These are phyloP conservation scores for Eleutherodactylus coqui DNA, from an alignment of 2,797 vertebrate genomes.

Conservation along the genomic window DNA sequence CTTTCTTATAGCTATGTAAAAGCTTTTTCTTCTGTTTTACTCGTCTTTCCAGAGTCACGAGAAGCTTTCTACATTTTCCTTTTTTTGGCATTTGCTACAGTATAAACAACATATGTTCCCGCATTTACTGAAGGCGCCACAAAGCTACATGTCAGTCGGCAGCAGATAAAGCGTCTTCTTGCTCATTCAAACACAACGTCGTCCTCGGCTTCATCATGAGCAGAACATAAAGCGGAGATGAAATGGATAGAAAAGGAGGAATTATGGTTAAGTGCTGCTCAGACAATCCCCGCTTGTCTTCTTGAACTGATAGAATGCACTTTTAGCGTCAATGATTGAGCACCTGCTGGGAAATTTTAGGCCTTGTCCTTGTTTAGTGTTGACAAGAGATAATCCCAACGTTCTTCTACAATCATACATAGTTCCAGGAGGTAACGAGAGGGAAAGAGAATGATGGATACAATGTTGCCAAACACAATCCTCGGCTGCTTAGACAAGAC, in stretches of 20 bases:
- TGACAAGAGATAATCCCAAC: slow-evolving; percentile 38
- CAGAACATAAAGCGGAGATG: slow-evolving; percentile 17
- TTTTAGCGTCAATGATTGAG: slow-evolving; percentile 26
- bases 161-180: background rate
- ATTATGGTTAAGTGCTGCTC: slow-evolving; percentile 40
- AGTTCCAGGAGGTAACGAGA: slow-evolving; percentile 21
- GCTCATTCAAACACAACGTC: background rate
- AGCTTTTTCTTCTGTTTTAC: background rate
- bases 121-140: background rate
- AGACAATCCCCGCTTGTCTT: slow-evolving; percentile 47
- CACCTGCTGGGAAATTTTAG: slow-evolving; percentile 16
- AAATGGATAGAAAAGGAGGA: slow-evolving; percentile 43
- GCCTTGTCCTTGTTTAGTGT: slow-evolving; percentile 14
- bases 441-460: slow-evolving; percentile 23
- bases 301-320: slow-evolving; percentile 34
- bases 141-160: background rate
- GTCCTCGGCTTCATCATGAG: slow-evolving; percentile 24
- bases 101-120: background rate
- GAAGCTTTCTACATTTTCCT: background rate
- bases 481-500: background rate
- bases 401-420: slow-evolving; percentile 29
- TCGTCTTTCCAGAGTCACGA: background rate
- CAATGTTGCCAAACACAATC: slow-evolving; percentile 8
- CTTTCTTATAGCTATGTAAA: background rate
- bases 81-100: background rate